Base-by-base conservation (phyloP, 2,113 vertebrate genomes). In the Petaurus breviceps region DNA sequence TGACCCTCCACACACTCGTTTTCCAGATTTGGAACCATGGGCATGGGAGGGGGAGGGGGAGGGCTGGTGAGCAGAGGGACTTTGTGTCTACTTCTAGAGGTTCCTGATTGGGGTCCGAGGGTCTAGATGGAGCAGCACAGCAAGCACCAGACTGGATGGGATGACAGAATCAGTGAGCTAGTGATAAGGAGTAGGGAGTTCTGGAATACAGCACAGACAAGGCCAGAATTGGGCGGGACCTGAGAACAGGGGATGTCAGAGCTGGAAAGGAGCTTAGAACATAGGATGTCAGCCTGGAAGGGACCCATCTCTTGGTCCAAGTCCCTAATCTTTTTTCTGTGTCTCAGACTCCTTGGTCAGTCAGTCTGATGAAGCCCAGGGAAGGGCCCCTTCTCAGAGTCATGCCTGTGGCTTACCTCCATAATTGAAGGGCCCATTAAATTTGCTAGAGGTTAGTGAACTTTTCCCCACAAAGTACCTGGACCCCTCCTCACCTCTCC, bases 401-500 rank as follows among this genome's bases (percentile, higher is more conserved):
- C 37, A 1, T 0, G 6, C 0, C 12, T 0, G 1, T 43, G 37
- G 37, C 19, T 37, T 31, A 7, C 16, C 68, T 37, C 37, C 61
- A 2, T 68, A 16, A 68, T 5, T n/a, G n/a, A 43, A 84, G 37
- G 37, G 37, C 68, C 4, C 31, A 22, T 22, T 84, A 84, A 28
- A 84, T n/a, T 7, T 6, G 68, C 22, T 7, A 22, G 16, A 84
- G 68, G 14, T n/a, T 9, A 19, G 14, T n/a, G 37, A 77, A 68
- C 28, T 68, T n/a, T n/a, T 3, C 68, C 61, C 68, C 68, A 43
- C 68, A 77, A 77, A 43, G n/a, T 37, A 3, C n/a, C 23, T 19
- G 22, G 68, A 43, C 37, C 16, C 3, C 68, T 24, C 22, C 6
- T 16, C 10, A 22, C 23, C n/a, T 84, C 37, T 84, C n/a, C 68